Evolutionary conservation across 1,140 invertebrate species (phyloP).

Genomic region (Cydia strobilella): DNA sequence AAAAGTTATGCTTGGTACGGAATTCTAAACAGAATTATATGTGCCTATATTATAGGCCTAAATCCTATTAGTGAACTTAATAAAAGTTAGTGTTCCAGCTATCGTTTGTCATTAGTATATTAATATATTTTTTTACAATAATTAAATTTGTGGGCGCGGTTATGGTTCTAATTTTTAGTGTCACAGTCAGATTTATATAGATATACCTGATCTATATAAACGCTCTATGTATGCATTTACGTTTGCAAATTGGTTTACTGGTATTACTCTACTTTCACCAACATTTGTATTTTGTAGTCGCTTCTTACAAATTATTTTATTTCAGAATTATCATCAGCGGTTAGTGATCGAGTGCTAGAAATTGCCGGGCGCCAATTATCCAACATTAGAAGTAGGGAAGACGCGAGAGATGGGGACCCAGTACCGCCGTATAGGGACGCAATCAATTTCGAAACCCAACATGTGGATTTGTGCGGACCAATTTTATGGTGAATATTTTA

Average conservation of each 20-base stretch:
- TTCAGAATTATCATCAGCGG: slow-evolving; percentile 1
- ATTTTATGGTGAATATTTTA: slow-evolving; percentile 20
- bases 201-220: not conserved
- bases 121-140: not conserved
- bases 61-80: not conserved
- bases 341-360: not conserved
- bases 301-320: not conserved
- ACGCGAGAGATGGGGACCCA: not conserved
- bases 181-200: not conserved
- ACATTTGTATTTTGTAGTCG: too few relatives aligned
- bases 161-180: not conserved
- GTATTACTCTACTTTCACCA: too few relatives aligned
- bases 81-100: not conserved
- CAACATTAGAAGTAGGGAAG: not conserved
- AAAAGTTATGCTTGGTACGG: too few relatives aligned
- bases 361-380: not conserved
- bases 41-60: too few relatives aligned
- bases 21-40: too few relatives aligned
- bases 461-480: slow-evolving; percentile 24
- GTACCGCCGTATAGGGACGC: not conserved
- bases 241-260: too few relatives aligned
- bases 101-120: not conserved
- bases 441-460: slow-evolving; percentile 15
- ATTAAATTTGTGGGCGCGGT: not conserved
- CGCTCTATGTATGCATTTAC: too few relatives aligned